phyloP scores from a whole-genome alignment of 2,888 invertebrate species.

The Platycnemis pennipes region DNA sequence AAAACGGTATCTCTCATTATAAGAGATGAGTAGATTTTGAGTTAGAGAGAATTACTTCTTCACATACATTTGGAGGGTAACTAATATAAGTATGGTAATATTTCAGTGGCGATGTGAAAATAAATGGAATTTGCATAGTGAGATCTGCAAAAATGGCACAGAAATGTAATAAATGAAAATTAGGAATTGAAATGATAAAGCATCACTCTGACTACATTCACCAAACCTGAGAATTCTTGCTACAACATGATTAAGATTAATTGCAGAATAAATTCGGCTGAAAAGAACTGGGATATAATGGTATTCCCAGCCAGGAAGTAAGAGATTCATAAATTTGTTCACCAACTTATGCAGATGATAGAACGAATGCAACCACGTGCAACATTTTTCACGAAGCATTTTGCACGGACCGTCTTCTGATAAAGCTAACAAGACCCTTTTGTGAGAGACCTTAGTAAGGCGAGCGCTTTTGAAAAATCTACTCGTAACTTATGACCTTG shows the following conservation, averaged over 20 bases:
- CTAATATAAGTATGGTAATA: no score
- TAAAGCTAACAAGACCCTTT: background rate
- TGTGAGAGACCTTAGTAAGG: background rate
- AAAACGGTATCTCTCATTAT: no score
- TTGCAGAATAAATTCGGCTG: background rate
- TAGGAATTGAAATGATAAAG: no score
- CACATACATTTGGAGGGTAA: no score
- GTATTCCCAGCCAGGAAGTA: background rate
- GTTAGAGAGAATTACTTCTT: no score
- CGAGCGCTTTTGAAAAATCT: background rate
- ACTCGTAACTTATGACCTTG: conserved; percentile 27
- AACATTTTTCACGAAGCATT: conserved; percentile 16
- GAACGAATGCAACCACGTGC: background rate
- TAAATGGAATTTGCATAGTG: no score
- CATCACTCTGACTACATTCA: no score
- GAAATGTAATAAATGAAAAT: no score
- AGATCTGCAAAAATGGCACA: no score
- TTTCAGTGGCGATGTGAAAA: no score
- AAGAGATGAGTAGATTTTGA: no score
- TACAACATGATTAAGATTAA: background rate
- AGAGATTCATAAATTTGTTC: background rate
- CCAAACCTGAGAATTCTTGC: background rate
- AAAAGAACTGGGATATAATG: background rate
- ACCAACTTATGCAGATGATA: background rate
- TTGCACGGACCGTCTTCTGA: background rate